Percentiles rank a stretch among this genome's conserved stretches.
These are phyloP conservation scores for Arrhopalites spinosus DNA, from an alignment of 2,888 invertebrate genomes.

Conservation along the genomic window DNA sequence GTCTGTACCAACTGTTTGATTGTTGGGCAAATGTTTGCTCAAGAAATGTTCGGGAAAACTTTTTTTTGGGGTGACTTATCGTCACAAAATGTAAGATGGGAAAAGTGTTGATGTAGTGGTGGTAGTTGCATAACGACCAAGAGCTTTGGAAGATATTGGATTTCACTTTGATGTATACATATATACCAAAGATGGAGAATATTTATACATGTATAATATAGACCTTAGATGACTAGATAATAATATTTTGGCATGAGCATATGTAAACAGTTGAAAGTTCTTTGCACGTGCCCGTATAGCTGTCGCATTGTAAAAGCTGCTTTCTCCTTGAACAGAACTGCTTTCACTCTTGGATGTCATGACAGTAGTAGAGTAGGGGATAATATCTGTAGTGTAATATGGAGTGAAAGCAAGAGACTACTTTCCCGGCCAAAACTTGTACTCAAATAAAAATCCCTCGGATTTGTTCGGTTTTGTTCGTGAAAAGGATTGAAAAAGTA, in stretches of 20 bases:
- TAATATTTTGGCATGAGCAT: neutral
- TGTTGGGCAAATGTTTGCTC: neutral
- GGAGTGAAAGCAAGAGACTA: no score
- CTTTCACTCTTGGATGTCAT: neutral
- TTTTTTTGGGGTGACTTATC: no score
- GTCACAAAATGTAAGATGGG: no score
- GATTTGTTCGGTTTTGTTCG: no score
- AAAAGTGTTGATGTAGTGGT: no score
- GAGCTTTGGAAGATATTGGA: neutral
- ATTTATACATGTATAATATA: no score
- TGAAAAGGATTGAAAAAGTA: neutral
- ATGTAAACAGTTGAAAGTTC: neutral
- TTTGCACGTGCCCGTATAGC: conserved; percentile 5
- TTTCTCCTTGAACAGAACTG: conserved; percentile 8
- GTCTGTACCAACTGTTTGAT: neutral
- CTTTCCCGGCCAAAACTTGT: neutral
- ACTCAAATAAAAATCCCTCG: no score
- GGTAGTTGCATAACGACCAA: no score
- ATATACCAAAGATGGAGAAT: no score
- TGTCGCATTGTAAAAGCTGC: neutral
- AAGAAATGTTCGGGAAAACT: no score
- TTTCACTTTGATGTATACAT: conserved; percentile 2
- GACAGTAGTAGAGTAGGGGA: neutral
- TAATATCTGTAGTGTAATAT: no score
- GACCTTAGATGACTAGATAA: conserved; percentile 7